phyloP scores from a whole-genome alignment of 2,888 invertebrate genomes.

The Pristionchus mayeri region DNA sequence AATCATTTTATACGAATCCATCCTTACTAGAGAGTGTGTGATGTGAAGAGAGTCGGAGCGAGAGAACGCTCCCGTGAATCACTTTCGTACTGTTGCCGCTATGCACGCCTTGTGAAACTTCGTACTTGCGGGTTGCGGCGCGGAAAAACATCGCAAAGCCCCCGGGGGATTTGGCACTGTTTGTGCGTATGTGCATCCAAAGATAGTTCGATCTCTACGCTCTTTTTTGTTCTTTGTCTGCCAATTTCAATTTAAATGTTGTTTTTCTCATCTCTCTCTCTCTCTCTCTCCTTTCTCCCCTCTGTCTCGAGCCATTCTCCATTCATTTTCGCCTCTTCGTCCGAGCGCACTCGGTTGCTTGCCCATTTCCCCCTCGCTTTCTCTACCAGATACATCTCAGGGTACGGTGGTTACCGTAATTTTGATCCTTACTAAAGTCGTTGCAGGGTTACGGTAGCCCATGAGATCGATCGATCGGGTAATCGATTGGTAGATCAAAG shows the following conservation, averaged over 20 bases:
- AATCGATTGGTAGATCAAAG: slow-evolving; percentile 5
- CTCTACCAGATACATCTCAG: background rate
- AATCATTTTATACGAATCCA: too few relatives aligned
- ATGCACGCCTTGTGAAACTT: background rate
- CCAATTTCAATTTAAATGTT: too few relatives aligned
- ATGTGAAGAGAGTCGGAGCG: too few relatives aligned
- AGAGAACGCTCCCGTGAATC: background rate
- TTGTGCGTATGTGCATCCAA: background rate
- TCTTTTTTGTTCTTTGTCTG: background rate
- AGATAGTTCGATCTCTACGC: background rate
- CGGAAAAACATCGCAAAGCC: background rate
- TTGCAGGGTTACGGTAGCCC: slow-evolving; percentile 31
- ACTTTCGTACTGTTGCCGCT: background rate
- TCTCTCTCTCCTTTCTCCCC: background rate
- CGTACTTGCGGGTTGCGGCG: background rate
- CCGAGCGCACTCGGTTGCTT: background rate
- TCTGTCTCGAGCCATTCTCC: background rate
- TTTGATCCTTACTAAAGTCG: background rate
- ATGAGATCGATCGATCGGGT: slow-evolving; percentile 28
- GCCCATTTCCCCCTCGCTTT: background rate
- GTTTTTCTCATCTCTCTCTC: too few relatives aligned
- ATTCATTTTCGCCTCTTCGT: background rate
- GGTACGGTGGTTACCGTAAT: background rate
- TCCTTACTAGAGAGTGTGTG: too few relatives aligned
- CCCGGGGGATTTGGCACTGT: slow-evolving; percentile 1